A percentile compares a stretch with the other conserved stretches of the same genome.
Conservation (phyloP, 2,888 invertebrate genomes). For the Abrostola tripartita region DNA sequence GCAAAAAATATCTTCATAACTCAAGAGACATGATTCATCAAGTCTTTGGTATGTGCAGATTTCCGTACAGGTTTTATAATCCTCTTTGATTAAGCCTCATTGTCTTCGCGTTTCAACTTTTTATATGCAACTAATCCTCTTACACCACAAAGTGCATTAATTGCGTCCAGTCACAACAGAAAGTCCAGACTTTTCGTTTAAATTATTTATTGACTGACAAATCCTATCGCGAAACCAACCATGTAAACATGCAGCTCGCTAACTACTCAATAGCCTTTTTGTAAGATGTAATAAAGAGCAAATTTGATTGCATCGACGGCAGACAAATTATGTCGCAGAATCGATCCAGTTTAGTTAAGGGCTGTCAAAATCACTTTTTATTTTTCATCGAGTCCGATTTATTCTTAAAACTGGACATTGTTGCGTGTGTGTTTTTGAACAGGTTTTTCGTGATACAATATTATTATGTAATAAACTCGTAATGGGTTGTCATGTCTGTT, state of each 20-base stretch:
- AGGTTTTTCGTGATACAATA: neutral
- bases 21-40: neutral
- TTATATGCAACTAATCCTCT: slow-evolving; percentile 67
- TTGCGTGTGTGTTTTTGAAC: slow-evolving; percentile 23
- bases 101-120: slow-evolving; percentile 7
- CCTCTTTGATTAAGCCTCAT: slow-evolving; percentile 10
- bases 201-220: slow-evolving; percentile 75
- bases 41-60: neutral
- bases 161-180: slow-evolving; percentile 77
- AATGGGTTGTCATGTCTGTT: no score
- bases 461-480: no score
- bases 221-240: slow-evolving; percentile 65
- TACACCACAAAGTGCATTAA: slow-evolving; percentile 67
- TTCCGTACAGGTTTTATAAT: slow-evolving; percentile 11
- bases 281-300: slow-evolving; percentile 22
- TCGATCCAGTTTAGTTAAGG: slow-evolving; percentile 54
- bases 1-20: no score
- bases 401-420: slow-evolving; percentile 30
- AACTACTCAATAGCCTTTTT: slow-evolving; percentile 19
- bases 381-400: slow-evolving; percentile 24
- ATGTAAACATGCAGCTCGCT: slow-evolving; percentile 7
- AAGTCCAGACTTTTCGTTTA: slow-evolving; percentile 57
- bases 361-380: slow-evolving; percentile 53
- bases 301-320: slow-evolving; percentile 16
- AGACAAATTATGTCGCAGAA: slow-evolving; percentile 16